Evolutionary conservation across 1,140 invertebrate genomes (phyloP), one percentile per base, ranked within the genome.

Genomic region (Sitobion miscanthi): DNA sequence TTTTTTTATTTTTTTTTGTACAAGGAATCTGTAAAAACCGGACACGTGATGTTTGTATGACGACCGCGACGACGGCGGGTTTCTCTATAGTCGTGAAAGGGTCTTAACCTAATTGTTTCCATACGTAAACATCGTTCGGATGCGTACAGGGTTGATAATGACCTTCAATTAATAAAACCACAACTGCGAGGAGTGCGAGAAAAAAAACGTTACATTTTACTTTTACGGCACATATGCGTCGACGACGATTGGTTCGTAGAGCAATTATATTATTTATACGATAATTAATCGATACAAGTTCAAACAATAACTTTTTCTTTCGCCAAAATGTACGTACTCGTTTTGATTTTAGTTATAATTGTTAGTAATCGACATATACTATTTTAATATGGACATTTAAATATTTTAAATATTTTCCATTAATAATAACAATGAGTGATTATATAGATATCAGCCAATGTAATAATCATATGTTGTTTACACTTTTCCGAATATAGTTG

Each of bases 21-120:
- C 91, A 92, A n/a, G 77, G 77, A 92, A 92, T 92, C 77, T 83
- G n/a, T 92, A 92, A 92, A 82, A 92, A 92, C 91, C 91, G 91
- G 91, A 92, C 91, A 83, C 35, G 35, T 38, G 45, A 92, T n/a
- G 35, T 35, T 49, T n/a, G 89, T 47, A 47, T 38, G 49, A 57
- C 57, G 20, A 30, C 14, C 14, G 14, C 62, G 62, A 35, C 30
- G 14, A 77, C 30, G 62, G 62, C 91, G 77, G 91, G 62, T 92
- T 92, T 92, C 91, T 83, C 91, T 83, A 83, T 38, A 38, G 42
- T 49, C 77, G 91, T 82, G 91, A 92, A 92, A 92, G 77, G 91
- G 91, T 82, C 77, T 92, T 91, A 92, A 92, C 91, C 91, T 92
- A 92, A 92, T 92, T 92, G 91, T 92, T 83, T 92, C 69, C 62